phyloP scores from a whole-genome alignment of 1,140 invertebrate genomes.

The Dreissena rostriformis region DNA sequence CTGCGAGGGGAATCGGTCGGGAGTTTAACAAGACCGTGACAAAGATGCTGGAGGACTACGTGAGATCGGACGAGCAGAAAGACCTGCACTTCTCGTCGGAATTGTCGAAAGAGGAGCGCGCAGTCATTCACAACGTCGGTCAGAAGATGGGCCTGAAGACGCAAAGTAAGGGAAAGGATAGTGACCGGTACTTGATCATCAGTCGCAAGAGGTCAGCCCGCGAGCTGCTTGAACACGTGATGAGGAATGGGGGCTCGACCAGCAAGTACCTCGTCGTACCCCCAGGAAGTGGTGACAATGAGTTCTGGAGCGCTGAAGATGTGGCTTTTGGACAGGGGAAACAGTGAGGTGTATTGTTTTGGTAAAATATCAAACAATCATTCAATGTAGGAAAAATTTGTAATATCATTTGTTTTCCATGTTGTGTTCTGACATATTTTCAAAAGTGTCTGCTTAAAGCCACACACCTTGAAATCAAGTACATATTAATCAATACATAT shows the following conservation, averaged over 20 bases:
- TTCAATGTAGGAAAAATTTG: too few species aligned
- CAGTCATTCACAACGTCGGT: slow-evolving; percentile 83
- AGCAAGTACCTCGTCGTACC: slow-evolving; percentile 80
- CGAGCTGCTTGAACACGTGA: slow-evolving; percentile 78
- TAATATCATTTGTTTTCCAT: too few species aligned
- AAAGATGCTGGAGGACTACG: slow-evolving; percentile 69
- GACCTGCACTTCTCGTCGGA: slow-evolving; percentile 86
- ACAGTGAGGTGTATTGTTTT: background rate
- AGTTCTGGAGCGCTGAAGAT: slow-evolving; percentile 7
- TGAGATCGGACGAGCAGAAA: slow-evolving; percentile 78
- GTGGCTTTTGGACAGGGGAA: slow-evolving; percentile 34
- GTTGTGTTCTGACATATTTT: too few species aligned
- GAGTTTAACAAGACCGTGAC: slow-evolving; percentile 66
- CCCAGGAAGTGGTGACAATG: slow-evolving; percentile 59
- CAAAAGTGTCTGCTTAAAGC: too few species aligned
- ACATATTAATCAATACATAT: too few species aligned
- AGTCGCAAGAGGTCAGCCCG: slow-evolving; percentile 80
- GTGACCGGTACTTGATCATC: slow-evolving; percentile 81
- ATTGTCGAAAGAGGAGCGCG: slow-evolving; percentile 88
- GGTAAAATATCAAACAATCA: too few species aligned
- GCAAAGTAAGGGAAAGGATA: slow-evolving; percentile 83
- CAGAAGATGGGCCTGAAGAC: slow-evolving; percentile 83
- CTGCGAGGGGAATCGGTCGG: slow-evolving; percentile 62
- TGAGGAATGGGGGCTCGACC: slow-evolving; percentile 76
- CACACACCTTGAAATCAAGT: too few species aligned